Conservation (phyloP, 2,888 invertebrate species). For the Patella ulyssiponensis region DNA sequence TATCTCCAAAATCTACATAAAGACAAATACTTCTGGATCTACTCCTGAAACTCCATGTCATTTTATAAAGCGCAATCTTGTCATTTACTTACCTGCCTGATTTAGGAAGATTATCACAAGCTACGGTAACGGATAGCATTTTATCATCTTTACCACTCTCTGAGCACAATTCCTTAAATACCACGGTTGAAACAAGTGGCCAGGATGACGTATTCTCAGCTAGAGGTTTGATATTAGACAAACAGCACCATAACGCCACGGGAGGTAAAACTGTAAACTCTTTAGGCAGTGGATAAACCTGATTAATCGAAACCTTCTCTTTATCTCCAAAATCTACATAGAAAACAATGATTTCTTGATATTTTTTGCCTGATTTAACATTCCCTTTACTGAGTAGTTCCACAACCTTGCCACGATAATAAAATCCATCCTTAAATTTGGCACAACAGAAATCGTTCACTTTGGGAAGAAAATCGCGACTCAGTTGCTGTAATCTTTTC, state of each 20-base stretch:
- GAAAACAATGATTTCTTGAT: slow-evolving; percentile 75
- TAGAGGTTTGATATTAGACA: slow-evolving; percentile 75
- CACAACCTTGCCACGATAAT: slow-evolving; percentile 78
- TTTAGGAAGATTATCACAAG: background rate
- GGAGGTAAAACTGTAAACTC: slow-evolving; percentile 81
- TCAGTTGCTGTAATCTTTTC: slow-evolving; percentile 42
- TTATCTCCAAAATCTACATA: slow-evolving; percentile 92
- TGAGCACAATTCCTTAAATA: background rate
- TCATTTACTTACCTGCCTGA: background rate
- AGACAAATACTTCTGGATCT: too few species aligned
- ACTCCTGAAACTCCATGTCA: too few species aligned
- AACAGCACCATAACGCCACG: slow-evolving; percentile 88
- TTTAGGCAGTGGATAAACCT: slow-evolving; percentile 81
- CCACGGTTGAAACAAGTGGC: background rate
- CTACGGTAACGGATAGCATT: background rate
- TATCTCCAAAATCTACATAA: too few species aligned
- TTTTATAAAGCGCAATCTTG: background rate
- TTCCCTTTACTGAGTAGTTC: slow-evolving; percentile 7
- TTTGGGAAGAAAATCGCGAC: slow-evolving; percentile 38
- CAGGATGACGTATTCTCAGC: background rate
- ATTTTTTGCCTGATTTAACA: background rate
- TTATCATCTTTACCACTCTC: background rate
- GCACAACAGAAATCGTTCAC: slow-evolving; percentile 87
- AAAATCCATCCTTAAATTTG: slow-evolving; percentile 83
- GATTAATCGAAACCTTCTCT: slow-evolving; percentile 78